Evolutionary conservation across 2,113 vertebrate species (phyloP).

Genomic region (Nycticorax nycticorax): DNA sequence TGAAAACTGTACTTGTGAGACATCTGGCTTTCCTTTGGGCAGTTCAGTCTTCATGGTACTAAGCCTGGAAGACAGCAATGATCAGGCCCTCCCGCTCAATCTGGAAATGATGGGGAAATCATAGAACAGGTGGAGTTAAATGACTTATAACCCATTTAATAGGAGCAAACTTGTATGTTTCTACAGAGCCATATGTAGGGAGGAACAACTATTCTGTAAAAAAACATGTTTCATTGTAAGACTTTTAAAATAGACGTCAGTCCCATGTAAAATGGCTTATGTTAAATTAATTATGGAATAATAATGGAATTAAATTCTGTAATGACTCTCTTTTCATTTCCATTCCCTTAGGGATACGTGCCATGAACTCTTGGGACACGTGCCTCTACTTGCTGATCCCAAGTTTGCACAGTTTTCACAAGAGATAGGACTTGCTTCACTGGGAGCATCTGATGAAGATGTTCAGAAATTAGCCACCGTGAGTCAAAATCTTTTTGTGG

Average conservation of each 20-base stretch:
- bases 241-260: neutral
- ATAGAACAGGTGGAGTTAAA: neutral
- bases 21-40: neutral
- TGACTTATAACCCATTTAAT: neutral
- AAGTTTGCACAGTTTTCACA: constrained; percentile 98
- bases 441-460: constrained; percentile 93
- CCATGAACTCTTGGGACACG: constrained; percentile 95
- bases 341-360: constrained; percentile 88
- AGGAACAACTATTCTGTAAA: neutral
- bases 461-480: constrained; percentile 98
- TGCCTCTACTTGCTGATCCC: constrained; percentile 93
- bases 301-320: neutral
- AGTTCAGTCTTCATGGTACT: neutral
- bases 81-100: neutral
- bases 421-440: constrained; percentile 94
- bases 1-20: neutral
- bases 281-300: neutral
- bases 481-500: constrained; percentile 70
- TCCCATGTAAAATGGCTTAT: neutral
- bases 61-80: neutral
- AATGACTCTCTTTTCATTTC: constrained; percentile 16
- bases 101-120: neutral
- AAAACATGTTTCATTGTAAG: neutral
- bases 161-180: neutral
- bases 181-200: neutral